Percentiles rank a stretch among this genome's conserved stretches.
phyloP scores from a whole-genome alignment of 2,113 vertebrate genomes.

The Sylvia atricapilla region DNA sequence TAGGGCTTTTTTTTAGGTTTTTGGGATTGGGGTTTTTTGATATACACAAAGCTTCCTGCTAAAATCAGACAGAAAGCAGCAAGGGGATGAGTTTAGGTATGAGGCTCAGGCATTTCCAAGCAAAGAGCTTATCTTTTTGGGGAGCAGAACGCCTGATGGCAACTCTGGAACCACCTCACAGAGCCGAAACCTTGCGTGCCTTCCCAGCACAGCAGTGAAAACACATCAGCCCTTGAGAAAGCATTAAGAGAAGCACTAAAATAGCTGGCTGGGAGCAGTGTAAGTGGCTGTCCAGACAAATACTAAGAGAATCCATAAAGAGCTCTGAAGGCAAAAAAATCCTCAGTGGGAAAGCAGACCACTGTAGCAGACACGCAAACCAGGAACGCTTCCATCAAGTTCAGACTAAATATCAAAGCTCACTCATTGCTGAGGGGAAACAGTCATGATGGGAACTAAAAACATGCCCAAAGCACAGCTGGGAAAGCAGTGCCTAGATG shows the following conservation, averaged over 20 bases:
- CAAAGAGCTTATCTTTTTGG: not conserved
- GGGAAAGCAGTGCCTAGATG: not conserved
- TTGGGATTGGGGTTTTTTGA: no score
- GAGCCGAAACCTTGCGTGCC: accelerated
- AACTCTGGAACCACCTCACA: accelerated
- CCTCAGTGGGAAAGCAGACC: not conserved
- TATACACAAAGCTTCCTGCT: not conserved
- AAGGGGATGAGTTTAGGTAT: not conserved
- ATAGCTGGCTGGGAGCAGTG: not conserved
- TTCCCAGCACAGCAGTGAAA: not conserved
- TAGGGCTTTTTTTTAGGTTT: no score
- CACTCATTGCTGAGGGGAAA: not conserved
- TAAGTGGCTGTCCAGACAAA: not conserved
- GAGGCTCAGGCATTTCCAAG: not conserved
- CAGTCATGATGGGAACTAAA: not conserved
- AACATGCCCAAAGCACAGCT: not conserved
- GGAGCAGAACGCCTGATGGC: not conserved
- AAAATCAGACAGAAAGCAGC: not conserved
- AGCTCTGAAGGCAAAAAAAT: not conserved
- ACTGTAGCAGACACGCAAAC: not conserved
- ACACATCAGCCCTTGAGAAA: not conserved
- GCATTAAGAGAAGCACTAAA: not conserved
- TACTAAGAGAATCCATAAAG: not conserved
- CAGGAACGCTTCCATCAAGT: not conserved
- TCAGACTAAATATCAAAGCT: not conserved